Conservation (phyloP, 2,888 invertebrate species). For the Metallyticus violacea region DNA sequence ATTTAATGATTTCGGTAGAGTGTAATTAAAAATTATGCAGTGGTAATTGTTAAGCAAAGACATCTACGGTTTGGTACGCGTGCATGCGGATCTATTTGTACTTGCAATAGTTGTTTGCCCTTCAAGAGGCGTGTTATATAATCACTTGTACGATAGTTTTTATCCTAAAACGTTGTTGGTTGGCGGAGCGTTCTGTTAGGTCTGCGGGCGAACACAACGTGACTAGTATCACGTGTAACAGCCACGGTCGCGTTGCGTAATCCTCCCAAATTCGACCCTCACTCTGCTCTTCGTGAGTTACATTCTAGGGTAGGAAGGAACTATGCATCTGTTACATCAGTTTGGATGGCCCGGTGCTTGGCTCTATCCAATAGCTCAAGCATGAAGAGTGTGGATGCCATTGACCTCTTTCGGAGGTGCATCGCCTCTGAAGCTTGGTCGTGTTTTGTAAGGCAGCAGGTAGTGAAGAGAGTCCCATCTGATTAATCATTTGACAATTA, state of each 20-base stretch:
- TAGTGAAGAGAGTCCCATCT: background rate
- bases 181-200: background rate
- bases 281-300: background rate
- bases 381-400: background rate
- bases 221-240: slow-evolving; percentile 15
- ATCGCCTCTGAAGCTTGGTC: background rate
- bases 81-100: no score
- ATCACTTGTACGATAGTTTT: background rate
- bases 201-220: slow-evolving; percentile 9
- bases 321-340: background rate
- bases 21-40: no score
- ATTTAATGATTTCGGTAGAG: no score
- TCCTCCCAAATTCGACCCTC: background rate
- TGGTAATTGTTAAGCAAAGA: no score
- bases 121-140: background rate
- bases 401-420: background rate
- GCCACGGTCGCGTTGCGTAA: slow-evolving; percentile 18
- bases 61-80: background rate
- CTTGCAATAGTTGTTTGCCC: background rate
- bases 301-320: background rate
- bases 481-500: no score
- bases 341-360: background rate
- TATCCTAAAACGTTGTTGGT: background rate
- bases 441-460: background rate
- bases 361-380: background rate